Evolutionary conservation across 1,140 invertebrate species (phyloP), one percentile per base, ranked within the genome.

Genomic region (Drosophila orosa): DNA sequence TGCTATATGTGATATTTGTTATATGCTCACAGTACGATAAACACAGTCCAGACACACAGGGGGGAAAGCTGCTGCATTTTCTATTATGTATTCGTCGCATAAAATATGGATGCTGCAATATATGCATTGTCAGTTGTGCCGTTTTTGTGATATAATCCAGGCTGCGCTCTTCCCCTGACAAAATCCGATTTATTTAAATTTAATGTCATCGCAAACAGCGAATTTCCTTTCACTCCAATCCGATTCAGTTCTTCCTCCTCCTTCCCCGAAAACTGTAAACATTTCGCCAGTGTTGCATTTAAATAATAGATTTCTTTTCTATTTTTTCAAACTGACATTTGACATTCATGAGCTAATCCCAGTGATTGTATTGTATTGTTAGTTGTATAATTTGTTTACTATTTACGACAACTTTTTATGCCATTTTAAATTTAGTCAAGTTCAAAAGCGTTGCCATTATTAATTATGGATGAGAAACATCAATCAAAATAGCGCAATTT

Each of bases 221-320:
- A 44, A 40, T 33, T 24, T 44, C 48, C 33, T 37, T 50, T 45
- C 25, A 62, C 17, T 48, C 8, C 47, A 29, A 31, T 2, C 17
- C n/a, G 7, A 35, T 22, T n/a, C 15, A 35, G 8, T 17, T 10
- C 48, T 7, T 13, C 3, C 44, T 3, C n/a, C n/a, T n/a, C n/a
- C n/a, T n/a, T n/a, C 50, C 29, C 67, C 61, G 29, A 50, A 55
- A 78, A 74, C 62, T 74, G 42, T 63, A 68, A 81, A 78, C 74
- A 78, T 68, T 67, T 71, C 9, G 42, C 33, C 29, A 65, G 58
- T 55, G 39, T 33, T 67, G 66, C 62, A 85, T 85, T 85, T 85
- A 69, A 84, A 84, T 84, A 84, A 84, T 80, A 85, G 67, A 85
- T 85, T 80, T n/a, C 22, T 54, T 52, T 12, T 45, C 19, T 13